Percentiles rank a stretch among this genome's conserved stretches.
phyloP scores from a whole-genome alignment of 1,140 invertebrate species.

The Doryteuthis pealeii region DNA sequence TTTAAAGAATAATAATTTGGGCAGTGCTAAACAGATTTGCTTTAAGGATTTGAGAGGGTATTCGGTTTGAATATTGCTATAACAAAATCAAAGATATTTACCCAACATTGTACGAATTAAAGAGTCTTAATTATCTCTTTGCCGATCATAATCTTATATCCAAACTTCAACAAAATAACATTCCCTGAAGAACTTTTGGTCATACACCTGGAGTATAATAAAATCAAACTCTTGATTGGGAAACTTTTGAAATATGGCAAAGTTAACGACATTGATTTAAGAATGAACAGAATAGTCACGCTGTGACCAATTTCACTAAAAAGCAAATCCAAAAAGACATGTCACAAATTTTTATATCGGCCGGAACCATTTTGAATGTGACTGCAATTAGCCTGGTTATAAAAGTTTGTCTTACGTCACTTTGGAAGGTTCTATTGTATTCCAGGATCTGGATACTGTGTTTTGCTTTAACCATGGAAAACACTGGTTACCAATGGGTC shows the following conservation, averaged over 20 bases:
- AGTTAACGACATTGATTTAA: not conserved
- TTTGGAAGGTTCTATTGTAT: constrained; percentile 19
- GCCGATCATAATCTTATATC: not conserved
- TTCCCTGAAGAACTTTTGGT: not conserved
- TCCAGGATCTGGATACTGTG: constrained; percentile 23
- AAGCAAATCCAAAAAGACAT: not conserved
- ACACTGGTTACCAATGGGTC: not conserved
- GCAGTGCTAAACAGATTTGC: constrained; percentile 20
- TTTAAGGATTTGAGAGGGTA: not conserved
- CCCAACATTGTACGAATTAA: not conserved
- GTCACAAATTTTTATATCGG: constrained; percentile 22
- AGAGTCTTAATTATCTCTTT: not conserved
- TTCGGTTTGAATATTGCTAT: not conserved
- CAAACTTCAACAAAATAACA: not conserved
- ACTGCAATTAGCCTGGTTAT: constrained; percentile 43
- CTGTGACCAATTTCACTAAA: not conserved
- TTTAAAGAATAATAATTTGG: constrained; percentile 33
- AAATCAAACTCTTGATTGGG: constrained; percentile 1
- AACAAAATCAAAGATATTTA: not conserved
- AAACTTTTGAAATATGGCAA: not conserved
- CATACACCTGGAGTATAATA: constrained; percentile 27
- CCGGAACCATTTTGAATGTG: constrained; percentile 37
- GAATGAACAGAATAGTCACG: not conserved
- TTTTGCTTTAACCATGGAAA: constrained; percentile 22
- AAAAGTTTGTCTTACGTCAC: constrained; percentile 24